Percentiles rank a stretch among this genome's conserved stretches.
Evolutionary conservation across 2,797 vertebrate genomes (phyloP).

Genomic region (Lagocephalus sceleratus): DNA sequence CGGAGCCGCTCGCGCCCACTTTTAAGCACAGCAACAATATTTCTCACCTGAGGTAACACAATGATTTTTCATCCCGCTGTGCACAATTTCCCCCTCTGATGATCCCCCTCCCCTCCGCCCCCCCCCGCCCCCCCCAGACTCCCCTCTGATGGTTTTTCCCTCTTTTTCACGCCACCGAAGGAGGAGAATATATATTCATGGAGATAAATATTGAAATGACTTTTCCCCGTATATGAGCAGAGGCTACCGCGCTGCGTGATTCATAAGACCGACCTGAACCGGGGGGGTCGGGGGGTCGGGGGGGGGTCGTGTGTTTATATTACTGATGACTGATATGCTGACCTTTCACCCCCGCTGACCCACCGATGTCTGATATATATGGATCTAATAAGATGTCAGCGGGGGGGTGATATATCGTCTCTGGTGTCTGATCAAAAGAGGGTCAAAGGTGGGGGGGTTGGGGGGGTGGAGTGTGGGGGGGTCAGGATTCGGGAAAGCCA

Average conservation of each 20-base stretch:
- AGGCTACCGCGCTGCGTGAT: slow-evolving; percentile 62
- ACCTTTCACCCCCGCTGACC: no score
- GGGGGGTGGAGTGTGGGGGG: no score
- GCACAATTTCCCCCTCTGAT: slow-evolving; percentile 83
- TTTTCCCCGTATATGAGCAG: slow-evolving; percentile 70
- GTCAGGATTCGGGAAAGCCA: slow-evolving; percentile 21
- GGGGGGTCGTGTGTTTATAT: slow-evolving; percentile 38
- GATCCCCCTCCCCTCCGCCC: slow-evolving; percentile 61
- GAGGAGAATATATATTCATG: slow-evolving; percentile 74
- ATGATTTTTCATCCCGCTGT: slow-evolving; percentile 82
- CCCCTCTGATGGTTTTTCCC: slow-evolving; percentile 67
- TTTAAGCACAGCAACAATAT: slow-evolving; percentile 94
- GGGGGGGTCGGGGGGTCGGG: slow-evolving; percentile 36
- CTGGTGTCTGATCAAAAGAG: slow-evolving; percentile 6
- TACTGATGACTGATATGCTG: no score
- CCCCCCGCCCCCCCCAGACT: slow-evolving; percentile 44
- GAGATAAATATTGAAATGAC: slow-evolving; percentile 84
- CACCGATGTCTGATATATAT: slow-evolving; percentile 20
- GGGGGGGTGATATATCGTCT: slow-evolving; percentile 11
- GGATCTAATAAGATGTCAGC: slow-evolving; percentile 11
- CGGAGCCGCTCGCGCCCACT: slow-evolving; percentile 93
- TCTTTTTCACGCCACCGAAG: slow-evolving; percentile 56
- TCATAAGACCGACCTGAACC: slow-evolving; percentile 68
- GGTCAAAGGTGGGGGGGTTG: slow-evolving; percentile 21
- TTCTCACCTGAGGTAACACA: slow-evolving; percentile 90